Evolutionary conservation across 2,888 invertebrate species (phyloP).

Genomic region (Heliconius ismenius): DNA sequence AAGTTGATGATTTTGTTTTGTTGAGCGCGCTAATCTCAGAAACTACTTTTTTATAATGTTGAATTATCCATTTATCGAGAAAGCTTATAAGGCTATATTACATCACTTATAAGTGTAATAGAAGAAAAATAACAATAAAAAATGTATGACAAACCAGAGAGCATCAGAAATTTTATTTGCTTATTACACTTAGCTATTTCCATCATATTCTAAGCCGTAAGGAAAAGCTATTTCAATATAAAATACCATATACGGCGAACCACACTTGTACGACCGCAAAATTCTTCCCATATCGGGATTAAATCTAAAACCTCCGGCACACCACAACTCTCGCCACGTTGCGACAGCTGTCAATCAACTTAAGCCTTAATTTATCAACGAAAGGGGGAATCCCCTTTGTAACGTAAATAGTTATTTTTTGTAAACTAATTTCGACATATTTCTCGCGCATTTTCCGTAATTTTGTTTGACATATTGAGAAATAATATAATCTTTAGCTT

Average conservation of each 20-base stretch:
- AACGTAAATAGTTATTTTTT: neutral
- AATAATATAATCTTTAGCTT: neutral
- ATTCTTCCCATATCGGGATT: conserved; percentile 11
- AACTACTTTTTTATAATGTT: too few species aligned
- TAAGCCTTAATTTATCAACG: conserved; percentile 18
- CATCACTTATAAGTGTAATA: too few species aligned
- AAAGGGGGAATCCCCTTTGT: conserved; percentile 12
- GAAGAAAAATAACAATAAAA: too few species aligned
- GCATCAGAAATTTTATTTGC: too few species aligned
- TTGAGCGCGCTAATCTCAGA: too few species aligned
- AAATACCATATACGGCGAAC: neutral
- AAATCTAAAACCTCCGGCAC: conserved; percentile 11
- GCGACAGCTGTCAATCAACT: conserved; percentile 12
- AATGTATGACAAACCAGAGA: too few species aligned
- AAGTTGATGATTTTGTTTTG: too few species aligned
- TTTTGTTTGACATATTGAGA: neutral
- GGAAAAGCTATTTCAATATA: neutral
- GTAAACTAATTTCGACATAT: neutral
- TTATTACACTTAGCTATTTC: too few species aligned
- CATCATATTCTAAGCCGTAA: neutral
- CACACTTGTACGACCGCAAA: neutral
- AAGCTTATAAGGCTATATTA: too few species aligned
- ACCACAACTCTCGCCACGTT: conserved; percentile 13
- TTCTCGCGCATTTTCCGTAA: neutral
- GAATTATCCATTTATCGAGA: too few species aligned